Percentiles rank a stretch among this genome's conserved stretches.
Evolutionary conservation across 2,888 invertebrate species (phyloP).

Genomic region (Teleogryllus oceanicus): DNA sequence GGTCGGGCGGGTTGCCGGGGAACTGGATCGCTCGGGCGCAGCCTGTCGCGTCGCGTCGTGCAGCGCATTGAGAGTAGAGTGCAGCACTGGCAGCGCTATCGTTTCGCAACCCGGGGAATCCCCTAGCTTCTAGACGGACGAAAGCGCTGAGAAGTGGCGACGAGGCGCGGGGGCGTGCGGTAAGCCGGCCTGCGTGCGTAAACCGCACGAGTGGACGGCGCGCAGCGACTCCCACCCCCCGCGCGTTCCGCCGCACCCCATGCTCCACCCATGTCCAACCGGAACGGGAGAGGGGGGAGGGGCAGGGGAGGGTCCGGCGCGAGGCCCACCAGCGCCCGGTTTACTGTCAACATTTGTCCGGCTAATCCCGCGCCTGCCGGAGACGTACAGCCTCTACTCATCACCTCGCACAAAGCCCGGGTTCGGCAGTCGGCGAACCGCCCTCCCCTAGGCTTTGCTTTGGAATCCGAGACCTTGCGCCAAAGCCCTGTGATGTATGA

Average conservation of each 20-base stretch:
- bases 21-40: not conserved
- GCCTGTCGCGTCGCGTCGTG: not conserved
- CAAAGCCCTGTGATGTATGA: conserved; percentile 11
- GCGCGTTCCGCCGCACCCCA: not conserved
- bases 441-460: not conserved
- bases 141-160: too few relatives aligned
- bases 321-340: conserved; percentile 22
- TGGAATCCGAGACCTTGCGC: conserved; percentile 23
- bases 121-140: too few relatives aligned
- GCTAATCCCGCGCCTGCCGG: conserved; percentile 34
- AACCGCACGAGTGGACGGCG: not conserved
- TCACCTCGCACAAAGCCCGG: conserved; percentile 32
- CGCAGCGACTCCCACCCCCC: not conserved
- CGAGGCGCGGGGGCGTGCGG: not conserved
- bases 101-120: too few relatives aligned
- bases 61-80: too few relatives aligned
- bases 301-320: not conserved
- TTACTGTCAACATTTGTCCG: conserved; percentile 38
- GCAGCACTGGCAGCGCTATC: too few relatives aligned
- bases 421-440: conserved; percentile 25
- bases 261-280: too few relatives aligned
- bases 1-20: not conserved
- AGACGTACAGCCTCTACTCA: conserved; percentile 34
- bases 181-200: not conserved
- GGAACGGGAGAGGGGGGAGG: too few relatives aligned